Evolutionary conservation across 2,888 invertebrate genomes (phyloP).

Genomic region (Nomada flava): DNA sequence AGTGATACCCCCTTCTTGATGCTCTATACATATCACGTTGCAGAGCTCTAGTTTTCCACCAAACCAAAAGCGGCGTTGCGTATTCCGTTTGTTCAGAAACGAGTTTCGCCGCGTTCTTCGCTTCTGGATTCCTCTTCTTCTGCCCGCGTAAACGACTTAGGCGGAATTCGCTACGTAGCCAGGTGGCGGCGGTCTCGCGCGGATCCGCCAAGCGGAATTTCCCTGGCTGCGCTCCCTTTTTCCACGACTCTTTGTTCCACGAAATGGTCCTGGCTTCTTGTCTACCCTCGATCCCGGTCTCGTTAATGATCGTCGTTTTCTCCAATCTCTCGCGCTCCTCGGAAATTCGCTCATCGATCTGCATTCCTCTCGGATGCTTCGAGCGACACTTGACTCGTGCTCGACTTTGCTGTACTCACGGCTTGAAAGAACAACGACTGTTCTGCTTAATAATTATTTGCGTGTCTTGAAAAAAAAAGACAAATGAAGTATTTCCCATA

Average conservation of each 20-base stretch:
- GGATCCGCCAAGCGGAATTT: conserved; percentile 29
- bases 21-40: neutral
- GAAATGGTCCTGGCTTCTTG: conserved; percentile 33
- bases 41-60: neutral
- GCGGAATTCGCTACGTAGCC: conserved; percentile 32
- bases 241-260: conserved; percentile 31
- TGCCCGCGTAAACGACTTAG: conserved; percentile 31
- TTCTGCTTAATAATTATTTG: neutral
- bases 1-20: neutral
- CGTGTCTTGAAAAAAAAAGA: no score
- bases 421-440: conserved; percentile 6
- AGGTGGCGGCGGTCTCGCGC: conserved; percentile 15
- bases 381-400: conserved; percentile 10
- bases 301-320: conserved; percentile 31
- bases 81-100: conserved; percentile 36
- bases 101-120: conserved; percentile 38
- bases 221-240: conserved; percentile 31
- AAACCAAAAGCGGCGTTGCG: conserved; percentile 3
- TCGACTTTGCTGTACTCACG: neutral
- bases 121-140: conserved; percentile 9
- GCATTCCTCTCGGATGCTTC: conserved; percentile 26
- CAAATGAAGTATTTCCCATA: no score
- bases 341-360: conserved; percentile 42
- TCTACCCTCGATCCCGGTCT: neutral
- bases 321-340: conserved; percentile 31